Evolutionary conservation across 2,888 invertebrate genomes (phyloP), one percentile per base, ranked within the genome.

Genomic region (Hydrotaea cyrtoneurina): DNA sequence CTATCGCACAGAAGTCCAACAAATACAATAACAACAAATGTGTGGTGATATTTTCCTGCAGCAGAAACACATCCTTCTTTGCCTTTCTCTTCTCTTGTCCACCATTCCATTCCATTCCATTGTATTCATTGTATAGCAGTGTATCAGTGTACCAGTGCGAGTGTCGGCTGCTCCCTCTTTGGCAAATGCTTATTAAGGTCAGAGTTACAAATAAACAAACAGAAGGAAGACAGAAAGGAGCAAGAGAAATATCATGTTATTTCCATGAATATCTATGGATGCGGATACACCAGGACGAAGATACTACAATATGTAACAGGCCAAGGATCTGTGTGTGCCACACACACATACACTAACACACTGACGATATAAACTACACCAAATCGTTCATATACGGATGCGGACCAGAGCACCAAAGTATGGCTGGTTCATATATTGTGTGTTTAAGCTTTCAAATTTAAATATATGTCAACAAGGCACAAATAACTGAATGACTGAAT

Each of bases 101-200:
- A n/a, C 36, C 64, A 39, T 21, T 7, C 36, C n/a, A 36, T 31
- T 64, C 36, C 2, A 53, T 53, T 53, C 64, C 2, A 4, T 64
- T 17, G 7, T 31, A 31, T 31, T 31, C 31, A 7, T 7, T 31
- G 3, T 31, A 7, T 31, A 31, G 2, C 31, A 31, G 31, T 31
- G 7, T 31, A 31, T 31, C 31, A 31, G 31, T 31, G 31, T 31
- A 31, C 64, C 15, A 17, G 23, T 15, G 17, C 10, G 39, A 21
- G 39, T 19, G 66, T 19, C 19, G 66, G 0, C 36, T 19, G 43
- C 21, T 59, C n/a, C 31, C 36, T 66, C 53, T 72, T 77, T 76
- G 17, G 39, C 75, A 73, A 73, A 78, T 84, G 64, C 43, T 64
- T 84, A 81, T 81, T 84, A 57, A 76, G 84, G 81, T 84, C 81